Base-by-base conservation (phyloP, 2,113 vertebrate species). In the Oriolus oriolus region DNA sequence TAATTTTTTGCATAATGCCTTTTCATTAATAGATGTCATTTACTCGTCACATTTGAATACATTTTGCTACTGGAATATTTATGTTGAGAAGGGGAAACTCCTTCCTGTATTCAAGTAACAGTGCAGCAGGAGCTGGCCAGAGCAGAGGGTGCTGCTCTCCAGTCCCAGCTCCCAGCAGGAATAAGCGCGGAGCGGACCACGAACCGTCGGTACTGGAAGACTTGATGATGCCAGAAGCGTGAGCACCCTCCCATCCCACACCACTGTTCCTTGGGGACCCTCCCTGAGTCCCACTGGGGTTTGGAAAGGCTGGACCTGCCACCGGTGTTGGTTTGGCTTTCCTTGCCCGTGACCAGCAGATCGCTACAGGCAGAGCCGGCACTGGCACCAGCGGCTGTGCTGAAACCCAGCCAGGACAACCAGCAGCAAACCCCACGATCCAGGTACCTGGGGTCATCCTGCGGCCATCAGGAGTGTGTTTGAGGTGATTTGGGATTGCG, bases 1-100 rank as follows among this genome's bases (percentile, higher is more conserved):
- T 85, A 76, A 85, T 95, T 88, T 81, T 95, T 97, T 97, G 96
- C 96, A 96, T 97, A 97, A 97, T 94, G 81, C 87, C 90, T 95
- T 94, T 91, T 87, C 73, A 77, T 95, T 82, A 94, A 65, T 90
- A 92, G 79, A 90, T 44, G 57, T 92, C 50, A 93, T 91, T 93
- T 83, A 71, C 80, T 82, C 91, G 93, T 90, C 97, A 86, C 69
- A 90, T 96, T 94, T 94, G 74, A 90, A 80, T 96, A 95, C 84
- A 41, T 93, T 94, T 97, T 97, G 95, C 95, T 97, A 96, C 95
- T 91, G 89, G 88, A 91, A 88, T 93, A 95, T 87, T 94, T 71
- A 93, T 84, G 91, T 80, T 81, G 86, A 95, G 95, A 90, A 85
- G 56, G 84, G 95, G 86, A 73, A 84, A 94, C 28, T 91, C 97